Base-by-base conservation (phyloP, 2,888 invertebrate genomes). In the Polyommatus iphigenia region DNA sequence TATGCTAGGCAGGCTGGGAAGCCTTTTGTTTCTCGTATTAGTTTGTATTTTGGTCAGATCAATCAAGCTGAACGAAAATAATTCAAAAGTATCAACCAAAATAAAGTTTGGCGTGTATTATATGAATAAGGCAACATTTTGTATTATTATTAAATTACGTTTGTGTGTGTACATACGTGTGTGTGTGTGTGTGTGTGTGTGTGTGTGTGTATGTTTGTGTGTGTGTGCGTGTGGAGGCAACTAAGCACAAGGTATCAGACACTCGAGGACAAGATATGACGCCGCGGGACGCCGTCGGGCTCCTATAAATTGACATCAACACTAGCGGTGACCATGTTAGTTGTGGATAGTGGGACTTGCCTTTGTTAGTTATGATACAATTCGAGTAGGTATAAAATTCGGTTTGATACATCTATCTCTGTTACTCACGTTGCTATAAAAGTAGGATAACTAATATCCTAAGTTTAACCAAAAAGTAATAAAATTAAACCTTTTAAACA, bases 281-380 rank as follows among this genome's bases (percentile, higher is more conserved):
- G 50, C 81, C 73, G 78, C 80, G 79, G 80, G 81, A 81, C 78
- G 80, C 78, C 79, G 78, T 57, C 50, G 76, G 78, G 78, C 6
- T 72, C 79, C 79, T 81, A 80, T 81, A 81, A 81, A 80, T 81
- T 81, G 79, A 72, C 72, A 57, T 71, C 20, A 36, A 73, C 77
- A 57, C 71, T 50, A 3, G 13, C 72, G 72, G 57, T 75, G 54
- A 54, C 75, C 50, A 75, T 2, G 2, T 5, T 18, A 15, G 29
- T 15, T 18, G 29, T 67, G 15, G 29, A 67, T 15, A 3, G 29
- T 67, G 29, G 6, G 67, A 67, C 6, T 5, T 32, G 13, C 5
- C 59, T 62, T 10, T 10, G 24, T 62, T 62, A 7, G 36, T 72
- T 72, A 41, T 36, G 6, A 41, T 41, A 10, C 20, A 4, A 62